phyloP scores from a whole-genome alignment of 2,888 invertebrate genomes.

The Caenorhabditis uteleia region DNA sequence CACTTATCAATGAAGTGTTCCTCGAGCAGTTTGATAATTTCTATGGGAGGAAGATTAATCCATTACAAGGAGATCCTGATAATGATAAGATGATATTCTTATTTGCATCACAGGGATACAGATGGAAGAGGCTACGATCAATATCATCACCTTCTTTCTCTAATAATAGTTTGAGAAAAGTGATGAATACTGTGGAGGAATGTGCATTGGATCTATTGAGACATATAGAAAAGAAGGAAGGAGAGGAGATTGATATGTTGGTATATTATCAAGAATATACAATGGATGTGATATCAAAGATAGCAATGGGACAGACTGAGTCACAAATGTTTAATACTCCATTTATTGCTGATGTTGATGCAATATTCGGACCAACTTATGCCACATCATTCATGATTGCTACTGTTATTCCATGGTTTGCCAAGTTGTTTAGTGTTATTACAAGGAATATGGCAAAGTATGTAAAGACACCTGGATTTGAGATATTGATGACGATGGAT shows the following conservation, averaged over 20 bases:
- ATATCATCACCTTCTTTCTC: slow-evolving; percentile 73
- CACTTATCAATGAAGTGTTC: slow-evolving; percentile 71
- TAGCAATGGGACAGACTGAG: slow-evolving; percentile 51
- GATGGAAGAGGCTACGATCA: slow-evolving; percentile 73
- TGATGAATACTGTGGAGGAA: slow-evolving; percentile 51
- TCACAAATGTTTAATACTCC: slow-evolving; percentile 28
- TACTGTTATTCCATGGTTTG: slow-evolving; percentile 7
- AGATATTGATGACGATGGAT: no score
- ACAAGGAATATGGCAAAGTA: no score
- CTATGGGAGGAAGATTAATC: slow-evolving; percentile 70
- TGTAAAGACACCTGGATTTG: no score
- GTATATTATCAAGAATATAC: slow-evolving; percentile 52
- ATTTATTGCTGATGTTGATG: not conserved
- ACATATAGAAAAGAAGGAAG: slow-evolving; percentile 19
- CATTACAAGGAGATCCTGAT: slow-evolving; percentile 48
- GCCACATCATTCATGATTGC: slow-evolving; percentile 10
- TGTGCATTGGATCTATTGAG: slow-evolving; percentile 26
- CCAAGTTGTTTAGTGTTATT: slow-evolving; percentile 3
- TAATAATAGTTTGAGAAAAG: slow-evolving; percentile 71
- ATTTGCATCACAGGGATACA: slow-evolving; percentile 70
- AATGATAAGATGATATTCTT: slow-evolving; percentile 35
- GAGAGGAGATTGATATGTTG: slow-evolving; percentile 10
- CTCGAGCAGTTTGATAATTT: slow-evolving; percentile 71
- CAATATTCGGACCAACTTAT: slow-evolving; percentile 18
- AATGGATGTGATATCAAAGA: slow-evolving; percentile 48